phyloP scores from a whole-genome alignment of 2,797 vertebrate species.

The Sebastes iracundus region DNA sequence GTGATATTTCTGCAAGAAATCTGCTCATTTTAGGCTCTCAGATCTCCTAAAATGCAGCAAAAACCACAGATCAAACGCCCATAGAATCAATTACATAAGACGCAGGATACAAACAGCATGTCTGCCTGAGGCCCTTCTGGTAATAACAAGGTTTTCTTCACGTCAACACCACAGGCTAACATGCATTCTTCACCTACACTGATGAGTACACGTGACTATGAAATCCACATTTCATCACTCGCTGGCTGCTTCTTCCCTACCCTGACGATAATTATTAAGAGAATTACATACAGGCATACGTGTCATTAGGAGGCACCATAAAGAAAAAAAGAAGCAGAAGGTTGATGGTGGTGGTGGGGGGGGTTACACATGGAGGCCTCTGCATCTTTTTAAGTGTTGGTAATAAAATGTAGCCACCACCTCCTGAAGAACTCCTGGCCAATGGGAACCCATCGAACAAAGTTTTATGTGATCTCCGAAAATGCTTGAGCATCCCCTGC shows the following conservation, averaged over 20 bases:
- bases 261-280: constrained; percentile 77
- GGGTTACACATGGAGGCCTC: constrained; percentile 56
- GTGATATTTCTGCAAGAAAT: not conserved
- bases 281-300: constrained; percentile 73
- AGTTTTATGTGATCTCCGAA: constrained; percentile 77
- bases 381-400: constrained; percentile 78
- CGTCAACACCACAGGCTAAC: constrained; percentile 49
- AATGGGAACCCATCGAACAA: constrained; percentile 73
- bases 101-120: constrained; percentile 50
- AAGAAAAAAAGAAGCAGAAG: constrained; percentile 22
- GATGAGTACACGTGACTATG: constrained; percentile 52
- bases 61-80: constrained; percentile 23
- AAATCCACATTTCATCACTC: constrained; percentile 70
- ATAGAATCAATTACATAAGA: constrained; percentile 44
- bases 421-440: constrained; percentile 72
- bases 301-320: constrained; percentile 80
- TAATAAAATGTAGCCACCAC: constrained; percentile 82
- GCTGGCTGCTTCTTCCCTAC: constrained; percentile 31
- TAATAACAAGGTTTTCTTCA: constrained; percentile 68
- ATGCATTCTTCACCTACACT: constrained; percentile 49
- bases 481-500: constrained; percentile 69
- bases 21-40: not conserved
- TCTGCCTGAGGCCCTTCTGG: constrained; percentile 35
- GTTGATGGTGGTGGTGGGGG: not conserved
- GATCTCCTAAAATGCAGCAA: constrained; percentile 10